Evolutionary conservation across 2,113 vertebrate genomes (phyloP), one percentile per base, ranked within the genome.

Genomic region (Piliocolobus tephrosceles): DNA sequence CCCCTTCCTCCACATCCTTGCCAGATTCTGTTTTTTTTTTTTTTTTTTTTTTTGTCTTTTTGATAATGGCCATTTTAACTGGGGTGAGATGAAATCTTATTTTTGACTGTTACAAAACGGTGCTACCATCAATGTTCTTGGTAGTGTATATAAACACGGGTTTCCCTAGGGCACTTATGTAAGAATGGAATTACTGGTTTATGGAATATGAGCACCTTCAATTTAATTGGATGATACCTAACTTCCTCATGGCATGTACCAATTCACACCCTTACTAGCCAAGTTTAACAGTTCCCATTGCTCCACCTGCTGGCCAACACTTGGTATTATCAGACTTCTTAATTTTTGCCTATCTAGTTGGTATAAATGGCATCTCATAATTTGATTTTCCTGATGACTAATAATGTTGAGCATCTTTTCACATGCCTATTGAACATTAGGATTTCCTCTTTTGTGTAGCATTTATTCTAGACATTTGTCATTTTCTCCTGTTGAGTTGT

Each of bases 361-460:
- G 47, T 38, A 0, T 91, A 92, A 92, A 90, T 66, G 32, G 50
- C 32, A 89, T 93, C 79, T 80, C 43, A 78, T 76, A 66, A 57
- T 93, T 91, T 91, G 23, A 93, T 80, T 95, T 79, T 94, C 55
- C 35, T 84, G 81, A 95, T 84, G 93, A 73, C 83, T 75, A 88
- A 73, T 94, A 43, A 55, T 80, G 47, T 84, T 72, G 58, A 79
- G 1, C 52, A 88, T 80, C 25, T 84, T 93, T 97, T 90, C 8
- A 70, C 75, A 73, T 70, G 20, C n/a, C 35, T 57, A 9, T 61
- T 68, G 70, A 35, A 93, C 16, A 88, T 50, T 86, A 88, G 1
- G 30, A 73, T 64, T 95, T 87, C n/a, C 61, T 92, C n/a, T 55
- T 75, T 88, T 90, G 22, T 58, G 52, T 80, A 61, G 4, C 6